phyloP scores from a whole-genome alignment of 1,140 invertebrate species.

The Drosophila subobscura region DNA sequence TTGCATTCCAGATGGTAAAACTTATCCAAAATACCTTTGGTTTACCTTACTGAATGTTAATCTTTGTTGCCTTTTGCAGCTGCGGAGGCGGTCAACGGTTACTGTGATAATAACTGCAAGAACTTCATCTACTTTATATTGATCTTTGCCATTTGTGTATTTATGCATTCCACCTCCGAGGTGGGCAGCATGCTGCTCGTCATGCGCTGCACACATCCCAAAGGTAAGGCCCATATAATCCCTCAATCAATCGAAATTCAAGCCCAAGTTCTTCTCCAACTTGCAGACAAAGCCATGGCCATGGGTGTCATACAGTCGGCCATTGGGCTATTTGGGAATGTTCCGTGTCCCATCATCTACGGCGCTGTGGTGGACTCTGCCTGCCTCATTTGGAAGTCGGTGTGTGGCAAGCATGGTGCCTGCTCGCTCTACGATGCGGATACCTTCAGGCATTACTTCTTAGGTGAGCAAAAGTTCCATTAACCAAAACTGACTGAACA shows the following conservation, averaged over 20 bases:
- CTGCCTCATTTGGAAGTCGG: conserved; percentile 93
- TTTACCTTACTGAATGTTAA: neutral
- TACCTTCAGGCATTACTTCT: conserved; percentile 92
- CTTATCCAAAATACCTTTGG: neutral
- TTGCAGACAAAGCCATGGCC: conserved; percentile 94
- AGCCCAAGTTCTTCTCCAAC: neutral
- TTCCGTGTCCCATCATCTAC: conserved; percentile 96
- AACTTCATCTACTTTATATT: conserved; percentile 93
- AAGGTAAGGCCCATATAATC: conserved; percentile 78
- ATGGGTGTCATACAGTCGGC: conserved; percentile 96
- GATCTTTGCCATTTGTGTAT: conserved; percentile 94
- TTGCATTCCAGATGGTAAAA: conserved; percentile 86
- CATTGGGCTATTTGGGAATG: conserved; percentile 96
- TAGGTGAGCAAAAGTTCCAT: conserved; percentile 86
- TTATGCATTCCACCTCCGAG: conserved; percentile 95
- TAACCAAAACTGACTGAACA: neutral
- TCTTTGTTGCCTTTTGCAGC: conserved; percentile 9
- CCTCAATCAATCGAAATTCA: neutral
- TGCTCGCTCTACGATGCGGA: conserved; percentile 94
- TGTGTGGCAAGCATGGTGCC: conserved; percentile 91
- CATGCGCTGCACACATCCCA: conserved; percentile 94
- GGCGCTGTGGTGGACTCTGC: conserved; percentile 95
- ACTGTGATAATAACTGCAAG: conserved; percentile 90
- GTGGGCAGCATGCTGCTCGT: conserved; percentile 95
- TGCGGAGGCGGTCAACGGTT: conserved; percentile 87